These are phyloP conservation scores for Spilogale gracilis DNA, from an alignment of 2,113 vertebrate genomes.

Conservation along the genomic window DNA sequence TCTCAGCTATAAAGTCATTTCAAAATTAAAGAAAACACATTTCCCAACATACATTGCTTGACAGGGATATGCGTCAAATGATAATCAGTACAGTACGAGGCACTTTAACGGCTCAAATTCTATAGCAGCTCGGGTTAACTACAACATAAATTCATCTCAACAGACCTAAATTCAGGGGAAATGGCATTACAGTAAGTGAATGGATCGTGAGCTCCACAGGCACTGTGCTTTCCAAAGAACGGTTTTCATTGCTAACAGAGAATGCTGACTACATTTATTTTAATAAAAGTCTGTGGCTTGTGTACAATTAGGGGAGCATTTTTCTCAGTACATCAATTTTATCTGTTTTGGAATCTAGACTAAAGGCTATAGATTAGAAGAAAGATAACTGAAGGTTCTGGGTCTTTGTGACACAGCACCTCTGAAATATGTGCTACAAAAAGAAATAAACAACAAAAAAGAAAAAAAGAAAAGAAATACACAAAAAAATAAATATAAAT, in stretches of 20 bases:
- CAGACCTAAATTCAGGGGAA: constrained; percentile 41
- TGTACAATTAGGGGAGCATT: background rate
- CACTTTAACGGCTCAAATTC: constrained; percentile 44
- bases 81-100: constrained; percentile 51
- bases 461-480: constrained; percentile 11
- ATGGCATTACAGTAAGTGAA: background rate
- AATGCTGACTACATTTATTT: constrained; percentile 53
- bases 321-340: constrained; percentile 66
- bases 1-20: constrained; percentile 16
- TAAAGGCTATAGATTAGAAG: constrained; percentile 13
- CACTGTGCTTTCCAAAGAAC: background rate
- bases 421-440: constrained; percentile 43
- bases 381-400: constrained; percentile 17
- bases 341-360: background rate
- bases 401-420: background rate
- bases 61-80: constrained; percentile 27
- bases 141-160: constrained; percentile 46
- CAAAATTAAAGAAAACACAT: constrained; percentile 52
- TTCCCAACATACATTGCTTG: constrained; percentile 21
- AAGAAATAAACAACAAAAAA: background rate
- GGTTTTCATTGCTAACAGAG: background rate
- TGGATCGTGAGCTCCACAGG: background rate
- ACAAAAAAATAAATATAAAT: background rate
- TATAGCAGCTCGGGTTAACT: constrained; percentile 14
- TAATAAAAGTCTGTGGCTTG: constrained; percentile 60